Evolutionary conservation across 2,113 vertebrate genomes (phyloP), one percentile per base, ranked within the genome.

Genomic region (Ranitomeya variabilis): DNA sequence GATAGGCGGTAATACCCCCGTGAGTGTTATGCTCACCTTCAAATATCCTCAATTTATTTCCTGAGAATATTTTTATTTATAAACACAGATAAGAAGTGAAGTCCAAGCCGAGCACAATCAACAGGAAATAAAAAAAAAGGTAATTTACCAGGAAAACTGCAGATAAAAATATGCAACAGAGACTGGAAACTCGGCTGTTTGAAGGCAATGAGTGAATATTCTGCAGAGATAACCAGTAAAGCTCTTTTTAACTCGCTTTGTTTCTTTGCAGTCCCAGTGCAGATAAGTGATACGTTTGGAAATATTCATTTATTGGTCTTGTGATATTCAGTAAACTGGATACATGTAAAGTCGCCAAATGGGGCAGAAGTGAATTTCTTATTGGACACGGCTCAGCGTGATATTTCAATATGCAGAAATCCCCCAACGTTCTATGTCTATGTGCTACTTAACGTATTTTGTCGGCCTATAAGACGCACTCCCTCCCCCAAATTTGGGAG

Each of bases 91-190:
- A 87, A 87, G 64, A 87, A 12, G 57, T 69, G 1, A 52, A 78
- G 85, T 62, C 73, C 71, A 59, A 74, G 67, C 14, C 14, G 66
- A 26, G 16, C 57, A 67, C 60, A 69, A 87, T 87, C 86, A 80
- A 87, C 62, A 13, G 86, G 64, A 80, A 87, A 64, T 16, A 45
- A 45, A 80, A 87, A 51, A 52, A 86, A 83, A 85, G n/a, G 85
- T 86, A 69, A 87, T 69, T 81, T 87, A 21, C 62, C 45, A 55
- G 52, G 57, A n/a, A 80, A 87, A 71, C 12, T 18, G 64, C 45
- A 87, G 86, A 87, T 87, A 87, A 80, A 80, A 57, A 71, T 87
- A 80, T 26, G 59, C 76, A 66, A 66, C 16, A 71, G n/a, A n/a
- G 15, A 45, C 16, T 21, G 77, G 45, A 52, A 80, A 80, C 80